These are phyloP conservation scores for Antitype chi DNA, from an alignment of 2,888 invertebrate species.

Conservation along the genomic window DNA sequence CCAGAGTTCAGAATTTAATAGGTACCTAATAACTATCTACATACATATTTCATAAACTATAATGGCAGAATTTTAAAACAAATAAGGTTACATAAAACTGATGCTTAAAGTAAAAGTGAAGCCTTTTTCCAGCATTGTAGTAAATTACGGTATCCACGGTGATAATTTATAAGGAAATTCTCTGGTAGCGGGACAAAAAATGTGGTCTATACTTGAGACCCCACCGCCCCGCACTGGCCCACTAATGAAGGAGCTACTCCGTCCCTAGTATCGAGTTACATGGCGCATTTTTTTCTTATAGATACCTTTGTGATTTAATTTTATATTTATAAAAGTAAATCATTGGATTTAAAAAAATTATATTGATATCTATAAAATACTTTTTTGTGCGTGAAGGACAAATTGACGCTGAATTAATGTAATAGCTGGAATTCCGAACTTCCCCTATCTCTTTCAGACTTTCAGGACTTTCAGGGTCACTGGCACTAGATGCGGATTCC, in stretches of 20 bases:
- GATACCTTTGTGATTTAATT: background rate
- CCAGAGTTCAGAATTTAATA: no score
- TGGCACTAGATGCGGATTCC: background rate
- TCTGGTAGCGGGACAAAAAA: slow-evolving; percentile 81
- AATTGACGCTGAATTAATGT: background rate
- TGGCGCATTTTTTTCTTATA: slow-evolving; percentile 58
- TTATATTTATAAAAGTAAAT: slow-evolving; percentile 1
- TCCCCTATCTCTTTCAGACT: background rate
- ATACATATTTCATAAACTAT: background rate
- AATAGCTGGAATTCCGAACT: background rate
- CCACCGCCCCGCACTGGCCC: slow-evolving; percentile 75
- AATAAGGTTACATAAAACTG: slow-evolving; percentile 37
- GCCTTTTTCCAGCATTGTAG: slow-evolving; percentile 61
- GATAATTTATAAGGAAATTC: slow-evolving; percentile 73
- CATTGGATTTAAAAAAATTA: background rate
- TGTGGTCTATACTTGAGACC: slow-evolving; percentile 82
- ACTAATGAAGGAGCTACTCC: slow-evolving; percentile 87
- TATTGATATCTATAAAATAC: background rate
- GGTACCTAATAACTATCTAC: background rate
- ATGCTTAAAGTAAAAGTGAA: slow-evolving; percentile 37
- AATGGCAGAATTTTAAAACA: background rate
- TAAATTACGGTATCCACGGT: slow-evolving; percentile 64
- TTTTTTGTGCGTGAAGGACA: background rate
- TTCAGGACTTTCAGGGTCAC: background rate
- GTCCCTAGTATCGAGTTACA: slow-evolving; percentile 70